A percentile compares a stretch with the other conserved stretches of the same genome.
Conservation (phyloP, 1,140 invertebrate species). For the Drosophila saltans region DNA sequence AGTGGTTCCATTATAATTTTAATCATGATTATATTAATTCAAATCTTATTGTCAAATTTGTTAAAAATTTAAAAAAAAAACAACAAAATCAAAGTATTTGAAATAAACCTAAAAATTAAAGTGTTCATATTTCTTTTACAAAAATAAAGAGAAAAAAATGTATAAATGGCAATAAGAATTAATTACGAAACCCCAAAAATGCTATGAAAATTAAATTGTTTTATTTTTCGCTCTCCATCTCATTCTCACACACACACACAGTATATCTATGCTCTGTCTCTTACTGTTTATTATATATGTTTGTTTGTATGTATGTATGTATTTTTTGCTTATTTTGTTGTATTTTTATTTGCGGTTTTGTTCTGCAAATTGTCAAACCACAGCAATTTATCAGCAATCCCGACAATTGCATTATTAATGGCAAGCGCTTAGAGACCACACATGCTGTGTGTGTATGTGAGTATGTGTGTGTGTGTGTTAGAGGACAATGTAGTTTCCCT, state of each 20-base stretch:
- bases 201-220: constrained; percentile 19
- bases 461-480: constrained; percentile 4
- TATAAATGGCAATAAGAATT: constrained; percentile 10
- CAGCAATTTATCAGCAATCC: constrained; percentile 74
- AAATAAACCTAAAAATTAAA: too few species aligned
- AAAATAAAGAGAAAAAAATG: too few species aligned
- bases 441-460: constrained; percentile 34
- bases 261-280: too few species aligned
- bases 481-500: not conserved
- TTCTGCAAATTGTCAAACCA: constrained; percentile 69
- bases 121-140: too few species aligned
- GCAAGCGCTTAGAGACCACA: constrained; percentile 66
- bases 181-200: constrained; percentile 35
- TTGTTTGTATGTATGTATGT: constrained; percentile 8
- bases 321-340: constrained; percentile 32
- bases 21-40: constrained; percentile 31
- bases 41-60: constrained; percentile 26
- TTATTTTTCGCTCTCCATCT: not conserved
- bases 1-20: constrained; percentile 10
- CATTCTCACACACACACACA: not conserved
- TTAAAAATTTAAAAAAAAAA: constrained; percentile 14
- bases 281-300: not conserved
- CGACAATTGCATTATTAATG: constrained; percentile 77
- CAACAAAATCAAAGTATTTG: not conserved
- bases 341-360: constrained; percentile 46